Conservation (phyloP, 2,888 invertebrate genomes). For the Dasypogon diadema region DNA sequence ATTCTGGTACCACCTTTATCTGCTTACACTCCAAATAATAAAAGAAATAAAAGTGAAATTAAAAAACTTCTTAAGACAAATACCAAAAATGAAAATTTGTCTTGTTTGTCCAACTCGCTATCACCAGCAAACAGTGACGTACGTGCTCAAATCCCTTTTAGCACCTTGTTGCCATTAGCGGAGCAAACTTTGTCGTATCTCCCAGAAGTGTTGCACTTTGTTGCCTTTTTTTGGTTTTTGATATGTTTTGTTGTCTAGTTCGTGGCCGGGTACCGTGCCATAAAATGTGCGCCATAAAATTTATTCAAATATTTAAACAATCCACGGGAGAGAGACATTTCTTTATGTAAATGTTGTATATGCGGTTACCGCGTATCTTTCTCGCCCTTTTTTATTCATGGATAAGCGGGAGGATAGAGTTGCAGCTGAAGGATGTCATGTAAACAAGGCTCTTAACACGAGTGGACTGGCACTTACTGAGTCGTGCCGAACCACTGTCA, state of each 20-base stretch:
- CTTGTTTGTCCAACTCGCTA: conserved; percentile 47
- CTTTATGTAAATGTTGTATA: conserved; percentile 38
- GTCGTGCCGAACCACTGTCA: background rate
- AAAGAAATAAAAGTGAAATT: conserved; percentile 7
- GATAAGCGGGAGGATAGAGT: conserved; percentile 3
- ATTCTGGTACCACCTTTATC: conserved; percentile 14
- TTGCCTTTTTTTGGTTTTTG: background rate
- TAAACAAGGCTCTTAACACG: conserved; percentile 41
- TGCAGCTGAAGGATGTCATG: conserved; percentile 33
- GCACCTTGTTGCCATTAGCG: conserved; percentile 49
- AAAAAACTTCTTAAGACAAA: conserved; percentile 41
- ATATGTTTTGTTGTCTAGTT: conserved; percentile 14
- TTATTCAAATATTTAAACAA: conserved; percentile 50
- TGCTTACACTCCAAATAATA: conserved; percentile 16
- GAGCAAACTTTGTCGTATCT: conserved; percentile 46
- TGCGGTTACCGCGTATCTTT: conserved; percentile 12
- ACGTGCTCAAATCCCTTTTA: conserved; percentile 53
- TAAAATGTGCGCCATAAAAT: conserved; percentile 41
- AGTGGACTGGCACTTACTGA: conserved; percentile 1
- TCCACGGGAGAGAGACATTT: conserved; percentile 13
- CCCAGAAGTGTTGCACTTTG: conserved; percentile 8
- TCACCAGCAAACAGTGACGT: conserved; percentile 45
- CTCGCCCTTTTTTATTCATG: conserved; percentile 2
- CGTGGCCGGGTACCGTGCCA: background rate
- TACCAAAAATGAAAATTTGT: conserved; percentile 42